These are phyloP conservation scores for Tetramorium alpestre DNA, from an alignment of 1,140 invertebrate genomes.

Conservation along the genomic window DNA sequence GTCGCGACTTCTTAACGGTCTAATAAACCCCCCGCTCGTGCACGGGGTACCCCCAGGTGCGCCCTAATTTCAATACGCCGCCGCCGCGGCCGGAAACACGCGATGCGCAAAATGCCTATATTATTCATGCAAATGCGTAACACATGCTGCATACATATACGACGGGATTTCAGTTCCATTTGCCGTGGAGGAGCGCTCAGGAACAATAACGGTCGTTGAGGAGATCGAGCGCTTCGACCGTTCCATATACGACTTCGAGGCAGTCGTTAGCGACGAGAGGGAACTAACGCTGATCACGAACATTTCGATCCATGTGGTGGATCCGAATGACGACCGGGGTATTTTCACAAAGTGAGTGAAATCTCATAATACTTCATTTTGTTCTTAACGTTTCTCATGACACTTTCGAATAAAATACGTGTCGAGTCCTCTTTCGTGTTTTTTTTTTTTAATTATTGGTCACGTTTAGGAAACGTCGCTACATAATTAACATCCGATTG, in stretches of 20 bases:
- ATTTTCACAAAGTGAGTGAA: conserved; percentile 89
- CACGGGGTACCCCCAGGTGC: not conserved
- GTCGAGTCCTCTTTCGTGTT: not conserved
- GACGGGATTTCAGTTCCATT: conserved; percentile 91
- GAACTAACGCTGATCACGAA: conserved; percentile 91
- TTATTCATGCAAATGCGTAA: conserved; percentile 62
- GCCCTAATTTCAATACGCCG: conserved; percentile 39
- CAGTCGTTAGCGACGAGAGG: conserved; percentile 90
- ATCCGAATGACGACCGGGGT: conserved; percentile 89
- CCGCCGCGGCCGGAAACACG: not conserved
- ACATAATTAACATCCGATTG: not conserved
- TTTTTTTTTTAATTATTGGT: not conserved
- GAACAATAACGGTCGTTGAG: conserved; percentile 94
- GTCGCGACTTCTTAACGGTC: conserved; percentile 25
- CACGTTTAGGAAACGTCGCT: not conserved
- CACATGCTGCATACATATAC: conserved; percentile 63
- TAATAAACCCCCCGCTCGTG: not conserved
- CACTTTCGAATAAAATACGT: not conserved
- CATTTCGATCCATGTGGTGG: conserved; percentile 93
- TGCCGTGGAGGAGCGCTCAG: conserved; percentile 94
- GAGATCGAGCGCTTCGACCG: conserved; percentile 90
- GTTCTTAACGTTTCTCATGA: not conserved
- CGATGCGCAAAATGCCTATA: conserved; percentile 3
- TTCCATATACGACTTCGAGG: conserved; percentile 92
- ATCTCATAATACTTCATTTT: not conserved